A percentile compares a stretch with the other conserved stretches of the same genome.
Conservation (phyloP, 2,888 invertebrate genomes). For the Sesia apiformis region DNA sequence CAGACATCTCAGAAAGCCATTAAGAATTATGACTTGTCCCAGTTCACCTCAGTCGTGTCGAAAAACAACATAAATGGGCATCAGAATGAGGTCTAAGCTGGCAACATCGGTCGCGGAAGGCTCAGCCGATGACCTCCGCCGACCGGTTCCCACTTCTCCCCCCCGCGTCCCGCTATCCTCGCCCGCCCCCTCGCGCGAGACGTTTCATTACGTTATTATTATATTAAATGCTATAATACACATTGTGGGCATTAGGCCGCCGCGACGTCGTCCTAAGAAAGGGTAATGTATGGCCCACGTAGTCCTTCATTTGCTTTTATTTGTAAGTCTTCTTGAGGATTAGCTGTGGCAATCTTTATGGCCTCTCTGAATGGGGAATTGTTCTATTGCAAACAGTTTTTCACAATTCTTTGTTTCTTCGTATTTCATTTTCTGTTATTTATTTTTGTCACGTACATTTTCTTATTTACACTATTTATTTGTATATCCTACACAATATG, state of each 20-base stretch:
- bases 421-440: too few species aligned
- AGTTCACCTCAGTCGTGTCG: conserved; percentile 35
- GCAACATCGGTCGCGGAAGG: conserved; percentile 68
- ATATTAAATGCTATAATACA: conserved; percentile 74
- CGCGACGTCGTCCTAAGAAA: conserved; percentile 50
- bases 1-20: too few species aligned
- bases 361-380: conserved; percentile 37
- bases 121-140: conserved; percentile 70
- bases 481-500: too few species aligned
- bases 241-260: conserved; percentile 68
- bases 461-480: too few species aligned
- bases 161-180: conserved; percentile 6
- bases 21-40: conserved; percentile 29
- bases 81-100: conserved; percentile 33
- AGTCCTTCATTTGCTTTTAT: conserved; percentile 38
- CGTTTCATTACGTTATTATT: conserved; percentile 75
- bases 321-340: conserved; percentile 35
- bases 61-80: conserved; percentile 50
- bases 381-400: not conserved
- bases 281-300: conserved; percentile 45
- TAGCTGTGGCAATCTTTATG: conserved; percentile 48
- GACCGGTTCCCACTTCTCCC: conserved; percentile 58
- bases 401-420: too few species aligned
- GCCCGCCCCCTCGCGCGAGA: conserved; percentile 26
- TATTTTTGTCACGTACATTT: too few species aligned